Evolutionary conservation across 2,113 vertebrate species (phyloP).

Genomic region (Heterocephalus glaber): DNA sequence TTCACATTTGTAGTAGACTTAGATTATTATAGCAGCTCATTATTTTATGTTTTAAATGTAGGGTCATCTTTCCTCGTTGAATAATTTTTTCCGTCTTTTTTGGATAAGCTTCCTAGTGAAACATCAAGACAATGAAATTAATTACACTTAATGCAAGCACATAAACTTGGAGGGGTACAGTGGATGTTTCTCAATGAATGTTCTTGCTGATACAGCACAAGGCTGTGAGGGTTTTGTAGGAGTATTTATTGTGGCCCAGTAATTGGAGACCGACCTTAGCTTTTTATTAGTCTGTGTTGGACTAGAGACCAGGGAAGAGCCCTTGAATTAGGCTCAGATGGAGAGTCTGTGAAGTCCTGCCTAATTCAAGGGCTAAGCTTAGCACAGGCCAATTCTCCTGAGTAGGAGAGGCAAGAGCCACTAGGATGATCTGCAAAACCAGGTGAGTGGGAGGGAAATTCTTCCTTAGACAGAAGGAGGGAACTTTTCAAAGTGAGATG

Average conservation of each 20-base stretch:
- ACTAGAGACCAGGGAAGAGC: neutral
- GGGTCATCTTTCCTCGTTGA: constrained; percentile 2
- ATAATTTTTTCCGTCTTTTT: neutral
- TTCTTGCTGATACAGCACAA: constrained; percentile 35
- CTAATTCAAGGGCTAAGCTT: neutral
- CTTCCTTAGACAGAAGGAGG: constrained; percentile 36
- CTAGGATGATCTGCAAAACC: neutral
- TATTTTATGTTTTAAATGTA: constrained; percentile 45
- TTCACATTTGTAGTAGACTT: constrained; percentile 50
- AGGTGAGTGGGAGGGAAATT: neutral
- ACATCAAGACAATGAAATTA: constrained; percentile 64
- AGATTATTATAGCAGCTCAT: constrained; percentile 14
- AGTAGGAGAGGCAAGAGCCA: neutral
- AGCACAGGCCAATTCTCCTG: neutral
- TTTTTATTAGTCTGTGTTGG: constrained; percentile 62
- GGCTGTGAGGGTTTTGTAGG: constrained; percentile 58
- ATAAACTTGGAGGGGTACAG: constrained; percentile 36
- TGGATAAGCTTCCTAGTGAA: constrained; percentile 48
- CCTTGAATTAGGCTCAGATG: neutral
- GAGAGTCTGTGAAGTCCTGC: neutral
- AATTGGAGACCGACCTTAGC: constrained; percentile 61
- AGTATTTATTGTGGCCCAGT: constrained; percentile 63
- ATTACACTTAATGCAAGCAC: neutral
- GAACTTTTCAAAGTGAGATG: constrained; percentile 62
- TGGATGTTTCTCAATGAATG: constrained; percentile 48